Percentiles rank a stretch among this genome's conserved stretches.
Conservation (phyloP, 2,113 vertebrate genomes). For the Pluvialis apricaria region DNA sequence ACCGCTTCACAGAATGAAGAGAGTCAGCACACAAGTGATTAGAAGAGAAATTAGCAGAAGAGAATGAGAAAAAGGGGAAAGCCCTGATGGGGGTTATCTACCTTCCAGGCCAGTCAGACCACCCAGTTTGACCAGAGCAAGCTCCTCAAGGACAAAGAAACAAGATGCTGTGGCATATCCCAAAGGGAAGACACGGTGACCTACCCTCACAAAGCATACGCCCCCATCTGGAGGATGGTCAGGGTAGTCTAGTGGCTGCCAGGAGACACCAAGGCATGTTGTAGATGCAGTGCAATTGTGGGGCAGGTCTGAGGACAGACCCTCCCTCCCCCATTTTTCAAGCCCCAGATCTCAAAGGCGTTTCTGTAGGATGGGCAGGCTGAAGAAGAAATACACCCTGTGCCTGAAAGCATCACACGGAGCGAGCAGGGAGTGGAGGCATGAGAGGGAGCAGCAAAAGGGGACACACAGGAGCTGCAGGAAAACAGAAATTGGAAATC, state of each 20-base stretch:
- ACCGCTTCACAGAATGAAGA: not conserved
- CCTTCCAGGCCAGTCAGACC: not conserved
- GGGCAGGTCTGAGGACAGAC: not conserved
- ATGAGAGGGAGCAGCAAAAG: not conserved
- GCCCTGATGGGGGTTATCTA: not conserved
- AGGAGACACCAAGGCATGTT: not conserved
- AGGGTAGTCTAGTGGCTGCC: not conserved
- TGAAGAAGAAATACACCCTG: not conserved
- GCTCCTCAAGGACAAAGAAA: not conserved
- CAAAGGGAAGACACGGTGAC: not conserved
- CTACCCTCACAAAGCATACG: not conserved
- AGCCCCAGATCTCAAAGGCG: not conserved
- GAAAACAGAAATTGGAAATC: not conserved
- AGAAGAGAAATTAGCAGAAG: not conserved
- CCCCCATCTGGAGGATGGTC: not conserved
- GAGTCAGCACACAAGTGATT: not conserved
- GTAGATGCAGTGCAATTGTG: not conserved
- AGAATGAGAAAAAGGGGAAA: not conserved
- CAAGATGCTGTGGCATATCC: not conserved
- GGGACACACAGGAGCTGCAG: not conserved
- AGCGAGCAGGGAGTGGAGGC: not conserved
- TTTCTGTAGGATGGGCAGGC: not conserved
- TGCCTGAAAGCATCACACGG: not conserved
- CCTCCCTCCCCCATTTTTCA: not conserved
- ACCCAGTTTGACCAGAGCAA: not conserved